Percentiles rank a stretch among this genome's conserved stretches.
These are phyloP conservation scores for Meda fulgida DNA, from an alignment of 2,797 vertebrate species.

Conservation along the genomic window DNA sequence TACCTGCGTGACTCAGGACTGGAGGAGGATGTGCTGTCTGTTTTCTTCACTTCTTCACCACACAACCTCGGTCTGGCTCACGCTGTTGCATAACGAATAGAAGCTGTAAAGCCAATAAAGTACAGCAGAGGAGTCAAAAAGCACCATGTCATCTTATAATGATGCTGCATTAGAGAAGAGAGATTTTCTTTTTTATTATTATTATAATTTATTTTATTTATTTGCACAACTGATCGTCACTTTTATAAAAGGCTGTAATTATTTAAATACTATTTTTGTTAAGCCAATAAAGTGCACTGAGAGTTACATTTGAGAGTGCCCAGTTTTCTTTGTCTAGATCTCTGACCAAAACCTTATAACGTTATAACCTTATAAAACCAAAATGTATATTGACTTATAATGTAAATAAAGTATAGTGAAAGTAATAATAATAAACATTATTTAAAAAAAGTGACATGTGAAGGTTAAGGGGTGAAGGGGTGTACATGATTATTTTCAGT, in stretches of 20 bases:
- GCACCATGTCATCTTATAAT: background rate
- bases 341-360: too few relatives aligned
- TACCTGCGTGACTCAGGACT: slow-evolving; percentile 27
- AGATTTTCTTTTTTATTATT: background rate
- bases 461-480: too few relatives aligned
- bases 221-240: background rate
- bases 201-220: background rate
- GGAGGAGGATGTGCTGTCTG: slow-evolving; percentile 27
- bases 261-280: background rate
- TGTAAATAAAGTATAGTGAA: too few relatives aligned
- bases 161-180: background rate
- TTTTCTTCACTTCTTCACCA: background rate
- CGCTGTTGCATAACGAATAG: slow-evolving; percentile 4
- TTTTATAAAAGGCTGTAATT: background rate
- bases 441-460: too few relatives aligned
- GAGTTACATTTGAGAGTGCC: too few relatives aligned
- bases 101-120: too few relatives aligned
- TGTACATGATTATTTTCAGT: too few relatives aligned
- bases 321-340: background rate
- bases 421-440: too few relatives aligned
- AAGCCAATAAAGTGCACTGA: background rate
- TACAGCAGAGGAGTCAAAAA: slow-evolving; percentile 6
- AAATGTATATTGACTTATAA: background rate
- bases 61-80: slow-evolving; percentile 14
- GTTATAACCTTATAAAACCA: too few relatives aligned